These are phyloP conservation scores for Drosophila neocordata DNA, from an alignment of 1,140 invertebrate genomes.

Conservation along the genomic window DNA sequence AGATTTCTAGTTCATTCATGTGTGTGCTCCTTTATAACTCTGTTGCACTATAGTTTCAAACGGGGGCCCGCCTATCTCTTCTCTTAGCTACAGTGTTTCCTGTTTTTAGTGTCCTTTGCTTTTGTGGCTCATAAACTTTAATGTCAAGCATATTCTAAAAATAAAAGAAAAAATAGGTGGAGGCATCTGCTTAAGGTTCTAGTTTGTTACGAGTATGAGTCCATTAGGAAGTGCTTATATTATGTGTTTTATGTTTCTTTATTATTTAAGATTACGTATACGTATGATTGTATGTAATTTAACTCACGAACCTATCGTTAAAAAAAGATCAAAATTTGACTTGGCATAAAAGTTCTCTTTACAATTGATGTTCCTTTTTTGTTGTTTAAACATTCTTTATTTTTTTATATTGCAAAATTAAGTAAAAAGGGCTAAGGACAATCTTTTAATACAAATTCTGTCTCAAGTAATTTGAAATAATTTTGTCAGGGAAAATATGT, in stretches of 20 bases:
- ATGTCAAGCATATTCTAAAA: constrained; percentile 41
- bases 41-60: not conserved
- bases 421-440: no score
- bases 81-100: constrained; percentile 1
- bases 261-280: constrained; percentile 14
- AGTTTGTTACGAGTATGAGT: constrained; percentile 19
- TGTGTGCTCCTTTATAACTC: constrained; percentile 24
- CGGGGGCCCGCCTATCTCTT: no score
- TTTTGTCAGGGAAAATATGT: no score
- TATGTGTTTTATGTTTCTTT: constrained; percentile 56
- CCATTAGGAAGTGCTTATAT: constrained; percentile 35
- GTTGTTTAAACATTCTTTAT: no score
- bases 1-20: not conserved
- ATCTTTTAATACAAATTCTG: no score
- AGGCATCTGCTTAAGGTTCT: not conserved
- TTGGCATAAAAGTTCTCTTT: constrained; percentile 31
- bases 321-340: constrained; percentile 50
- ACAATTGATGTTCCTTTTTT: no score
- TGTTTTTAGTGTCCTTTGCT: constrained; percentile 41
- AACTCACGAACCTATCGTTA: constrained; percentile 52
- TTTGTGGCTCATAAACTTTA: constrained; percentile 50
- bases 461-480: no score
- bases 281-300: constrained; percentile 14
- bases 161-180: constrained; percentile 1
- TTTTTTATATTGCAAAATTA: no score